Percentiles rank a stretch among this genome's conserved stretches.
Conservation (phyloP, 2,113 vertebrate genomes). For the Dissostichus mawsoni region DNA sequence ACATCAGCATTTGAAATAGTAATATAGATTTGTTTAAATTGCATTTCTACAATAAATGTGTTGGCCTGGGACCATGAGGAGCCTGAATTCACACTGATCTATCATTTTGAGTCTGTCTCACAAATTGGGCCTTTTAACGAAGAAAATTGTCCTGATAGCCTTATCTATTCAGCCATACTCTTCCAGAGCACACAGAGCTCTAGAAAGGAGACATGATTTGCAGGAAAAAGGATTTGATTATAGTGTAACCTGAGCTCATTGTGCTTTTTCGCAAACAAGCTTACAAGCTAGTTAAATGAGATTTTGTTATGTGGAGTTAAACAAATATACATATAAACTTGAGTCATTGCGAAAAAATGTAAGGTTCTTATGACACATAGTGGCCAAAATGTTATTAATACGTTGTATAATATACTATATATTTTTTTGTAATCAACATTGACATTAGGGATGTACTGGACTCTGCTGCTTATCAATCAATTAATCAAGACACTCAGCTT, state of each 20-base stretch:
- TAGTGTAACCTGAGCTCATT: neutral
- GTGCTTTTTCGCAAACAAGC: too few species aligned
- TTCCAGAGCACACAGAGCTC: neutral
- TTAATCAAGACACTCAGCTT: too few species aligned
- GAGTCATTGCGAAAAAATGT: too few species aligned
- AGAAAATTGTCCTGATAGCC: too few species aligned
- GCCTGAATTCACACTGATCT: neutral
- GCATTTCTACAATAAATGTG: neutral
- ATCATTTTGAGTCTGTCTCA: neutral
- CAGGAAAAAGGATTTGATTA: neutral
- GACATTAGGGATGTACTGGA: neutral
- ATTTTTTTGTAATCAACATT: too few species aligned
- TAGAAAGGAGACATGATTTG: neutral
- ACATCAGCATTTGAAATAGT: neutral
- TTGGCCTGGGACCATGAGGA: neutral
- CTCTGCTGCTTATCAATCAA: constrained; percentile 2
- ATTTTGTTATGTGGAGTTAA: too few species aligned
- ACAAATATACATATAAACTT: too few species aligned
- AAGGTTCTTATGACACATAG: too few species aligned
- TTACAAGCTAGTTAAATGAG: too few species aligned
- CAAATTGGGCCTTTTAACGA: too few species aligned
- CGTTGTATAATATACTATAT: too few species aligned
- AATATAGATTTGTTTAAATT: neutral
- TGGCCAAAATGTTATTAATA: too few species aligned
- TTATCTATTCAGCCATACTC: neutral